Conservation (phyloP, 2,113 vertebrate species). For the Mustela lutreola region DNA sequence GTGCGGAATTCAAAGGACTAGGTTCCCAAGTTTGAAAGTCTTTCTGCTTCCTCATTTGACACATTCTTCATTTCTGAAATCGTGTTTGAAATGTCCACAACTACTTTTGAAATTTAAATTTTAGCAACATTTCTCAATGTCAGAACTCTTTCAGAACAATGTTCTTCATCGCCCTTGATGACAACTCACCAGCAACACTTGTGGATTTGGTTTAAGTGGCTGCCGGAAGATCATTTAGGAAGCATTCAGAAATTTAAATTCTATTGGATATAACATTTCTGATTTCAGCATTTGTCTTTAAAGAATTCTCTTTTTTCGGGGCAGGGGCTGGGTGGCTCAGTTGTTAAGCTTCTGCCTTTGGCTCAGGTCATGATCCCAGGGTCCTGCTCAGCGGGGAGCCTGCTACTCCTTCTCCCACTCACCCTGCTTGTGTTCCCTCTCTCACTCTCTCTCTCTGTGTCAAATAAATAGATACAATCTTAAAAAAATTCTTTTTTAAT, state of each 20-base stretch:
- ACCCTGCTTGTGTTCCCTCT: no score
- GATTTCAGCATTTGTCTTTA: constrained; percentile 30
- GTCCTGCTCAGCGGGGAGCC: no score
- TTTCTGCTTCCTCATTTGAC: constrained; percentile 17
- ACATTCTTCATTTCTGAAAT: constrained; percentile 35
- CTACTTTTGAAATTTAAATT: constrained; percentile 3
- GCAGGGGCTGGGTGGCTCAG: no score
- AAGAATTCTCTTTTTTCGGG: not conserved
- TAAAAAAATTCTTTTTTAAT: no score
- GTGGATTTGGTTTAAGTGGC: not conserved
- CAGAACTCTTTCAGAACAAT: not conserved
- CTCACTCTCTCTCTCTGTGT: no score
- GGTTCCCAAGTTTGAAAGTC: not conserved
- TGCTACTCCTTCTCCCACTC: no score
- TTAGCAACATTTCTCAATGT: not conserved
- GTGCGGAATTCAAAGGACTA: not conserved
- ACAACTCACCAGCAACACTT: not conserved
- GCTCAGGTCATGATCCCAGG: no score
- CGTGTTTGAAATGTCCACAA: not conserved
- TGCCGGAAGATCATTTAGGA: not conserved
- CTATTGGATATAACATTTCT: not conserved
- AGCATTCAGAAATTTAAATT: not conserved
- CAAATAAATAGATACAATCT: no score
- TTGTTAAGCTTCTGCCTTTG: no score
- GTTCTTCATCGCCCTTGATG: not conserved